Conservation (phyloP, 2,888 invertebrate genomes). For the Neoascia interrupta region DNA sequence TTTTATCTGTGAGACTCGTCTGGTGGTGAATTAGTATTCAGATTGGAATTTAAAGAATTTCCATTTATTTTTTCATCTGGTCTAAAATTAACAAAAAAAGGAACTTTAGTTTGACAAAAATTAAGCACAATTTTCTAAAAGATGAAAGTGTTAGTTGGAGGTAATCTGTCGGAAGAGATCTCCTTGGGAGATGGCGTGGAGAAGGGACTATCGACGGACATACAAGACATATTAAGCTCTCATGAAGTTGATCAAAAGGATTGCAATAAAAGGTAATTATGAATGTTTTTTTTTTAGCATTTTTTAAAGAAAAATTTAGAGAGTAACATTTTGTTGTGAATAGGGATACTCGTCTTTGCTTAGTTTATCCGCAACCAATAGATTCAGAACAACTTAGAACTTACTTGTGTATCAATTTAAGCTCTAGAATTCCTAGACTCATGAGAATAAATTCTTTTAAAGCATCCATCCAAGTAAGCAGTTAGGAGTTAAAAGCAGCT, state of each 20-base stretch:
- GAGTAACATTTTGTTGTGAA: no score
- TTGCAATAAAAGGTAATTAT: slow-evolving; percentile 42
- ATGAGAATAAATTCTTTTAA: no score
- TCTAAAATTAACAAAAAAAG: slow-evolving; percentile 24
- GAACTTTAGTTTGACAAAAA: slow-evolving; percentile 1
- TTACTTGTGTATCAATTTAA: no score
- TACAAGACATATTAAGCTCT: slow-evolving; percentile 50
- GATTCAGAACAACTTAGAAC: no score
- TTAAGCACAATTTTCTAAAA: slow-evolving; percentile 15
- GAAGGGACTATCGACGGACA: slow-evolving; percentile 52
- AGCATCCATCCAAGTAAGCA: no score
- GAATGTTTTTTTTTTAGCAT: neutral
- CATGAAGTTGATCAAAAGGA: slow-evolving; percentile 44
- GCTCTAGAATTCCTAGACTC: no score
- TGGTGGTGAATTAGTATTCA: slow-evolving; percentile 22
- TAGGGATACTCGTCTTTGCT: no score
- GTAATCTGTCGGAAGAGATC: slow-evolving; percentile 52
- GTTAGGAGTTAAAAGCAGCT: no score
- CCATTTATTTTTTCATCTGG: neutral
- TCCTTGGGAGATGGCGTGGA: slow-evolving; percentile 44
- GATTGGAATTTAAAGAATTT: slow-evolving; percentile 50
- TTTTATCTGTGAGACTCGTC: slow-evolving; percentile 11
- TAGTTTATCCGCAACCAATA: no score
- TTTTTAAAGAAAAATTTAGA: no score
- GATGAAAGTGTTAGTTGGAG: slow-evolving; percentile 57